A percentile compares a stretch with the other conserved stretches of the same genome.
Evolutionary conservation across 2,113 vertebrate species (phyloP).

Genomic region (Poeciliopsis occidentalis): DNA sequence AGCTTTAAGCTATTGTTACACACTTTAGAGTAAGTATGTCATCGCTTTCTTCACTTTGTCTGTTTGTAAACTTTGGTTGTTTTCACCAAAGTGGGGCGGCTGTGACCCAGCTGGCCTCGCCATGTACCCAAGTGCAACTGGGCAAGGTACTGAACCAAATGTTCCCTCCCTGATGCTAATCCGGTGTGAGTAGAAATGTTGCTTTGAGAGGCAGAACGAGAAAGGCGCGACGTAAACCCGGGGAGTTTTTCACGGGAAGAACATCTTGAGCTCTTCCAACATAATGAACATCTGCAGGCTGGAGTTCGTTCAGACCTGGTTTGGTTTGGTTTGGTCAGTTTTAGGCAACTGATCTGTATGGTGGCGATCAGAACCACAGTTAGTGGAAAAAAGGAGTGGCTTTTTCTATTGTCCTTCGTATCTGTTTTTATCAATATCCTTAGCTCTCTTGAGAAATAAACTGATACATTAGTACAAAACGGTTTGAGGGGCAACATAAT

Average conservation of each 20-base stretch:
- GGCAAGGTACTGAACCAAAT: not conserved
- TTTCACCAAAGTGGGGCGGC: not conserved
- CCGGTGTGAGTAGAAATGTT: not conserved
- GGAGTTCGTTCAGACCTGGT: not conserved
- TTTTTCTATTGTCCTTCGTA: not conserved
- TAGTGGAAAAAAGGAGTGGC: no score
- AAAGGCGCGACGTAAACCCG: not conserved
- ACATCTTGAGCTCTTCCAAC: no score
- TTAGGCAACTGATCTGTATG: not conserved
- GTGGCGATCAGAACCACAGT: not conserved
- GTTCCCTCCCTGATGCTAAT: not conserved
- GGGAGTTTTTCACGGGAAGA: no score
- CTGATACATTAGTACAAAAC: not conserved
- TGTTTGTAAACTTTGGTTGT: not conserved
- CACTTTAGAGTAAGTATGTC: constrained; percentile 52
- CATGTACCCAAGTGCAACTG: not conserved
- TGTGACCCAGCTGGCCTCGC: not conserved
- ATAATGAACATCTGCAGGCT: no score
- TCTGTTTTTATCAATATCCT: no score
- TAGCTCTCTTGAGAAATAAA: not conserved
- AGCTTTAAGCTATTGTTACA: constrained; percentile 24
- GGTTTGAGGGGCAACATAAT: not conserved
- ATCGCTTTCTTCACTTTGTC: constrained; percentile 22
- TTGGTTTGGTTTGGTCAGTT: not conserved
- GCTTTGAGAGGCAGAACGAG: not conserved